Evolutionary conservation across 2,113 vertebrate species (phyloP).

Genomic region (Pithys albifrons): DNA sequence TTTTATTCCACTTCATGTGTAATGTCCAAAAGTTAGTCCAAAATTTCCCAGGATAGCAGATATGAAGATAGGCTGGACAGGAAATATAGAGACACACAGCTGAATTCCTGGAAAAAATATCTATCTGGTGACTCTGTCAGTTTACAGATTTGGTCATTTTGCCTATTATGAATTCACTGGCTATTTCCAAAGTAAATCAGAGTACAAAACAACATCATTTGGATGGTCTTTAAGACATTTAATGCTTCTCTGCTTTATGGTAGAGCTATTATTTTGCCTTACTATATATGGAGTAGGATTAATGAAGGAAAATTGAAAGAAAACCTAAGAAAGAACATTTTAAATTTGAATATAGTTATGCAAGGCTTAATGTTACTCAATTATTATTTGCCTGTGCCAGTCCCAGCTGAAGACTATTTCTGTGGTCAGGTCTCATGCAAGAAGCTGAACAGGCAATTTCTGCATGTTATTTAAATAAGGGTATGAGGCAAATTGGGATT

Average conservation of each 20-base stretch:
- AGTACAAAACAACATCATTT: not conserved
- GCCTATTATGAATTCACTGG: not conserved
- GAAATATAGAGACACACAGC: constrained; percentile 9
- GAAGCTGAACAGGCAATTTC: not conserved
- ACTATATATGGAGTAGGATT: not conserved
- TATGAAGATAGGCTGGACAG: not conserved
- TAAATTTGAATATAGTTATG: not conserved
- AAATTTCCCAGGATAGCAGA: constrained; percentile 22
- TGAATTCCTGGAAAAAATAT: constrained; percentile 14
- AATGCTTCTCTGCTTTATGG: not conserved
- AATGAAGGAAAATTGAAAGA: not conserved
- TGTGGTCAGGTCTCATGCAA: not conserved
- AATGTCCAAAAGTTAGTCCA: constrained; percentile 14
- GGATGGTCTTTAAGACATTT: not conserved
- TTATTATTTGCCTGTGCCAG: not conserved
- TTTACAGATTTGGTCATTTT: not conserved
- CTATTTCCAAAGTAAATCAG: not conserved
- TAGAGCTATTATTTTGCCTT: not conserved
- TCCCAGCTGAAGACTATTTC: not conserved
- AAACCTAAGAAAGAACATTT: not conserved
- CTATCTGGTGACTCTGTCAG: not conserved
- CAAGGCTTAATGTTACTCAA: not conserved
- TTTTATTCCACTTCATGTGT: constrained; percentile 23
- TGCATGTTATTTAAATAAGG: not conserved
- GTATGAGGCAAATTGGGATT: not conserved